phyloP scores from a whole-genome alignment of 2,113 vertebrate genomes.

The Glaucidium brasilianum region DNA sequence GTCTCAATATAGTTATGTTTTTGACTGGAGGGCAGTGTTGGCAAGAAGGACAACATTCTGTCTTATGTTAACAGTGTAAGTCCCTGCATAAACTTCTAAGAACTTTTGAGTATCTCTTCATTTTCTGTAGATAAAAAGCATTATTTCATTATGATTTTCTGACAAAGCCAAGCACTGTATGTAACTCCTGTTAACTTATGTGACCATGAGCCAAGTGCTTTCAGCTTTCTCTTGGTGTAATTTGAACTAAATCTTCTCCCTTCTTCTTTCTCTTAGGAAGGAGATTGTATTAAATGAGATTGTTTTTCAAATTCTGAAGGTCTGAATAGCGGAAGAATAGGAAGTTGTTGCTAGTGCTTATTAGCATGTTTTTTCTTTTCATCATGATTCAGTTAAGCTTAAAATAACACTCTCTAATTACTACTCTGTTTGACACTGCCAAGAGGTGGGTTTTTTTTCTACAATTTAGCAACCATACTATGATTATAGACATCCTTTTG shows the following conservation, averaged over 20 bases:
- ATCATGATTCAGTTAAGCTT: not conserved
- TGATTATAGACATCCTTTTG: not conserved
- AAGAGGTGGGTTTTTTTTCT: not conserved
- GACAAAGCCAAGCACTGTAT: not conserved
- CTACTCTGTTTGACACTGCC: not conserved
- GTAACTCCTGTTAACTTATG: not conserved
- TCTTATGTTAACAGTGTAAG: not conserved
- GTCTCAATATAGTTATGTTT: rapidly evolving
- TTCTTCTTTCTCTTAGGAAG: not conserved
- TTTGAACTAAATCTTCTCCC: not conserved
- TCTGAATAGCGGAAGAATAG: not conserved
- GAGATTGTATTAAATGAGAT: not conserved
- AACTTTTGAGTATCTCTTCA: not conserved
- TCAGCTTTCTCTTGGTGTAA: not conserved
- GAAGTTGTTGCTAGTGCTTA: not conserved
- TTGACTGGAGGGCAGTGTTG: not conserved
- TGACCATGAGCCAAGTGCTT: not conserved
- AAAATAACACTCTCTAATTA: not conserved
- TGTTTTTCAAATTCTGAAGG: not conserved
- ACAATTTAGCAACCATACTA: not conserved
- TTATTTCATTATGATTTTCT: not conserved
- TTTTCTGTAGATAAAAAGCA: not conserved
- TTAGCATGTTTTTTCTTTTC: slow-evolving; percentile 15
- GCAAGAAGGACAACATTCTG: not conserved
- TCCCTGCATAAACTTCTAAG: not conserved